These are phyloP conservation scores for Agelastica alni DNA, from an alignment of 2,888 invertebrate species.

Conservation along the genomic window DNA sequence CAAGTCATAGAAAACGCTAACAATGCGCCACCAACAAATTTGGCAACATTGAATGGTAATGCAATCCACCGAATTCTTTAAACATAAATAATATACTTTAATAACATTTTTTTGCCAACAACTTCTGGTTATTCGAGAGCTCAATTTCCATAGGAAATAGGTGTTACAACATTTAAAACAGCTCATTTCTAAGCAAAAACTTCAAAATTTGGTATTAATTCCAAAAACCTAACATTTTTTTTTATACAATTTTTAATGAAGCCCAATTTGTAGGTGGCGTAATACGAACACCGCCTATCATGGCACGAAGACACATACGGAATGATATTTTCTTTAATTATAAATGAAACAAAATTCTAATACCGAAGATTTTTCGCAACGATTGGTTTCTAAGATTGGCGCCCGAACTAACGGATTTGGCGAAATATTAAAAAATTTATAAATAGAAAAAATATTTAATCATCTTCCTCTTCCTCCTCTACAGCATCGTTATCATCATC, in stretches of 20 bases:
- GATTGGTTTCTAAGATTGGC: slow-evolving; percentile 7
- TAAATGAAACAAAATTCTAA: neutral
- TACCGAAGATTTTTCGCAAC: slow-evolving; percentile 3
- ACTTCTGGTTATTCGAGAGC: too few relatives aligned
- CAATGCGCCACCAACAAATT: neutral
- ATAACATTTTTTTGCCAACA: too few relatives aligned
- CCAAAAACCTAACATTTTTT: too few relatives aligned
- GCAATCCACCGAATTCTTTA: too few relatives aligned
- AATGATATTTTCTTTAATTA: slow-evolving; percentile 23
- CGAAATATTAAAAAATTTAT: slow-evolving; percentile 5
- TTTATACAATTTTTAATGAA: too few relatives aligned
- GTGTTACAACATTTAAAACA: too few relatives aligned
- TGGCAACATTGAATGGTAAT: too few relatives aligned
- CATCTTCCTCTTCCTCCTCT: slow-evolving; percentile 50
- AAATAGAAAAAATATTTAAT: slow-evolving; percentile 5
- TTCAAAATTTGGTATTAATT: too few relatives aligned
- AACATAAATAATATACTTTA: too few relatives aligned
- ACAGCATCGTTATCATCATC: slow-evolving; percentile 56
- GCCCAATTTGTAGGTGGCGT: slow-evolving; percentile 1
- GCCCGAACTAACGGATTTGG: slow-evolving; percentile 1
- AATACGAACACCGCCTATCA: neutral
- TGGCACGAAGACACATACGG: slow-evolving; percentile 22
- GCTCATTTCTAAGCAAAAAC: too few relatives aligned
- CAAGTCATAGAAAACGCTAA: slow-evolving; percentile 4
- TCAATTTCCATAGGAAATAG: too few relatives aligned